These are phyloP conservation scores for Enteromius argenteus DNA, from an alignment of 2,797 vertebrate genomes.

Conservation along the genomic window DNA sequence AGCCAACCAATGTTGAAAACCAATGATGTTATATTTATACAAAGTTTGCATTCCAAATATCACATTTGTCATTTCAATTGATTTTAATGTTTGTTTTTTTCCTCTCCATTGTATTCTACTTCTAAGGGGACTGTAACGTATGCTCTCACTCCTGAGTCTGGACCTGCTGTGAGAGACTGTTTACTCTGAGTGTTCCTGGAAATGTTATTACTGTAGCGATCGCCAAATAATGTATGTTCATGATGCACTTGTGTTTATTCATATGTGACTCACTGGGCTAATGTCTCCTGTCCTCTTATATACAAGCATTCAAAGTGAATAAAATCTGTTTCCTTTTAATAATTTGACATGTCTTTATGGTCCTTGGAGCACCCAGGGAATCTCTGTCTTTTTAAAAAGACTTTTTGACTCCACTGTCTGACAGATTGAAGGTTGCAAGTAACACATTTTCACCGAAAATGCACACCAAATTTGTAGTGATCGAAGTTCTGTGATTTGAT, in stretches of 20 bases:
- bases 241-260: conserved; percentile 86
- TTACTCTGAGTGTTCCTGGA: conserved; percentile 81
- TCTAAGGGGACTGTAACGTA: conserved; percentile 80
- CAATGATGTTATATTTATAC: conserved; percentile 88
- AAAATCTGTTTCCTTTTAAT: conserved; percentile 81
- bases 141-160: conserved; percentile 75
- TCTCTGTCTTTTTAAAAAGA: not conserved
- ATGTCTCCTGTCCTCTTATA: conserved; percentile 75
- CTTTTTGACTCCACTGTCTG: conserved; percentile 8
- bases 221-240: conserved; percentile 84
- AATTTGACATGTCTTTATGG: conserved; percentile 43
- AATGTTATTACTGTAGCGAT: conserved; percentile 87
- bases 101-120: conserved; percentile 74
- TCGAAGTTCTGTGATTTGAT: conserved; percentile 25
- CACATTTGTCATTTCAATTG: conserved; percentile 74
- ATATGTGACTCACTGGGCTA: conserved; percentile 84
- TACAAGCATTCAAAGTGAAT: conserved; percentile 84
- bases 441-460: conserved; percentile 36
- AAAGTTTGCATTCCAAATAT: conserved; percentile 90
- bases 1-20: conserved; percentile 87
- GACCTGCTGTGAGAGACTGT: conserved; percentile 70
- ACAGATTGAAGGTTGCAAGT: conserved; percentile 27
- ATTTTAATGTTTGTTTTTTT: conserved; percentile 69
- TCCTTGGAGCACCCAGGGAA: not conserved
- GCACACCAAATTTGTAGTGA: conserved; percentile 23